Evolutionary conservation across 2,797 vertebrate genomes (phyloP), one percentile per base, ranked within the genome.

Genomic region (Gila robusta): DNA sequence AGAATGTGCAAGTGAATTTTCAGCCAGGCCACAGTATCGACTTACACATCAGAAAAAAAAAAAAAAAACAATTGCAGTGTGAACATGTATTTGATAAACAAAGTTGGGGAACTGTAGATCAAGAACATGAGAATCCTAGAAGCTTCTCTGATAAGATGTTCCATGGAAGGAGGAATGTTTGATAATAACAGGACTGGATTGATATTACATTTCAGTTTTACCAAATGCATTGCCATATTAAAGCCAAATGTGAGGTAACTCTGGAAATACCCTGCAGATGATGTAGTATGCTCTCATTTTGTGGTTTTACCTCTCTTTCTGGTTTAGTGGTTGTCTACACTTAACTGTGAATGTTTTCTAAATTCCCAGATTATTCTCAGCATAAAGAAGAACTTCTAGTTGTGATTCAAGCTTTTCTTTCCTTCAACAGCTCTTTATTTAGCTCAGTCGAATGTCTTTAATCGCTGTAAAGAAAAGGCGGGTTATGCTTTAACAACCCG

Each of bases 401-500:
- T 62, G 37, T 72, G 73, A 56, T 59, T 78, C 28, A 49, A 32
- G 47, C 72, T 52, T 41, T 41, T 59, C 37, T 62, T 71, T 67
- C 37, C 52, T 17, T 82, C 19, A 21, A 28, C 37, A 72, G 35
- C 81, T 64, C 81, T 84, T 83, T 69, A 56, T 87, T 84, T 83
- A 28, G 77, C 86, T 74, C 81, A 64, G 44, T 78, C 66, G 14
- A 79, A 82, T 64, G 74, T 62, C 37, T 79, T 79, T 72, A 71
- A 72, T 41, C 14, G 26, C 49, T 54, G 59, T 32, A 39, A 72
- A 77, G 79, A 67, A 82, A 87, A 78, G 16, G 67, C 8, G 66
- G 21, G 66, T 83, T 87, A 37, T 83, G 82, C 72, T 64, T 76
- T 77, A 77, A 76, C 73, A 49, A 39, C 70, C 37, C 11, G 23